Evolutionary conservation across 2,113 vertebrate genomes (phyloP).

Genomic region (Rhodinocichla rosea): DNA sequence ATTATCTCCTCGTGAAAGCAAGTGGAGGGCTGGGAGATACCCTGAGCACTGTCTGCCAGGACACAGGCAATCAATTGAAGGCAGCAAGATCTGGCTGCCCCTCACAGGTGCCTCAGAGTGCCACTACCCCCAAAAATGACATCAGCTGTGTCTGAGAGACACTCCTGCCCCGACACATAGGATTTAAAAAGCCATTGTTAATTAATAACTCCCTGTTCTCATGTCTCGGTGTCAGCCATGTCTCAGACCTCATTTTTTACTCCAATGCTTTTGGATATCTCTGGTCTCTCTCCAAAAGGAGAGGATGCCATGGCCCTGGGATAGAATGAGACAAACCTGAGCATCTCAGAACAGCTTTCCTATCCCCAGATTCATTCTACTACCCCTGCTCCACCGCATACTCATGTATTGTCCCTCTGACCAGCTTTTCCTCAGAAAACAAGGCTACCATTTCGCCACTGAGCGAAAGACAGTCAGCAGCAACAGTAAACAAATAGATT

Average conservation of each 20-base stretch:
- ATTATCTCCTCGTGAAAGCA: slow-evolving; percentile 39
- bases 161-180: not conserved
- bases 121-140: not conserved
- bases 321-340: not conserved
- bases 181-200: not conserved
- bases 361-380: not conserved
- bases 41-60: not conserved
- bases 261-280: not conserved
- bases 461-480: not conserved
- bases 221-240: not conserved
- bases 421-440: not conserved
- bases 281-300: not conserved
- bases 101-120: not conserved
- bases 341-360: not conserved
- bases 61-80: not conserved
- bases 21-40: not conserved
- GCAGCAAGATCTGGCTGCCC: not conserved
- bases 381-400: not conserved
- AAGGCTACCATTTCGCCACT: not conserved
- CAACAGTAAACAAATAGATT: not conserved
- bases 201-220: not conserved
- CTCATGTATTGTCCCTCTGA: not conserved
- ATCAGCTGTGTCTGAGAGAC: not conserved
- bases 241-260: not conserved
- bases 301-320: not conserved